Evolutionary conservation across 2,797 vertebrate genomes (phyloP), one percentile per base, ranked within the genome.

Genomic region (Selene dorsalis): DNA sequence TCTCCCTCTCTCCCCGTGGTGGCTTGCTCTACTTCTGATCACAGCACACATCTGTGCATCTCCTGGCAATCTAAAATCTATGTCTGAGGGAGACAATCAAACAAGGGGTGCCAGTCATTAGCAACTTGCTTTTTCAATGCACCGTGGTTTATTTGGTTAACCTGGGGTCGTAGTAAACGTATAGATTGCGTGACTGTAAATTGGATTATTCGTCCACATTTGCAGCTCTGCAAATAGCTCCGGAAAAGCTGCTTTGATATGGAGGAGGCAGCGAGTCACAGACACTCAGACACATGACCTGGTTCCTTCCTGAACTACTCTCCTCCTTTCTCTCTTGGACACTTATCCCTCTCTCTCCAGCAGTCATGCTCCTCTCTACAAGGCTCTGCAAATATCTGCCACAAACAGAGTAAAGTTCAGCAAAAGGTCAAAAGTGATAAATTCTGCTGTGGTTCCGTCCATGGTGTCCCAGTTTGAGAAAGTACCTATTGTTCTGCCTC

Each of bases 341-440:
- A 83, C 69, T 77, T 75, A 60, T 77, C 56, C 69, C 48, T 81
- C 47, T 80, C 48, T 69, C 47, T 80, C 77, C 58, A 87, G 87
- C 66, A 77, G 66, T 65, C 77, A 73, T 82, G 69, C 62, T 67
- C 26, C 65, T 83, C 55, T 62, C 64, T 66, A 53, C 38, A 60
- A 85, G 69, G 61, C 59, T 91, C 77, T 75, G 86, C 82, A 90
- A 91, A 93, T 91, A 89, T 87, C 80, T 82, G 71, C 75, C 70
- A 75, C 72, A 80, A 74, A 87, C 79, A 82, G 73, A 80, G 79
- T 87, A 89, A 92, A 93, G 92, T 91, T 92, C 90, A 90, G 77
- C 43, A 78, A 92, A 91, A 93, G 91, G 91, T 93, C 90, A 91
- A 87, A 89, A 86, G 75, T 71, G 75, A 90, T 85, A 6, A 71